Evolutionary conservation across 1,140 invertebrate species (phyloP).

Genomic region (Aphelenchoides avenae): DNA sequence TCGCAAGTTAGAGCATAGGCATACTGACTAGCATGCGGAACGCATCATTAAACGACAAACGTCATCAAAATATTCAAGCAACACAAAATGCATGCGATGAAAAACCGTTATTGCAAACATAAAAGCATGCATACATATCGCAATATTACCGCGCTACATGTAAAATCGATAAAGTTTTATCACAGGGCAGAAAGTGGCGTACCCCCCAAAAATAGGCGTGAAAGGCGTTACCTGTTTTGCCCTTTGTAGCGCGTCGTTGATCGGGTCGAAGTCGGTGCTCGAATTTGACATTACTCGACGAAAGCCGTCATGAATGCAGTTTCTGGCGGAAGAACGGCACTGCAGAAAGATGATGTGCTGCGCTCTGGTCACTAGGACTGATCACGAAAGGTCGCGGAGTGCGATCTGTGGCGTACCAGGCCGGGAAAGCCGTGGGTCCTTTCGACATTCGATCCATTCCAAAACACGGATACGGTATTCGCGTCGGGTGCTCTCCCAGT

Average conservation of each 20-base stretch:
- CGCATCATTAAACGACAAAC: too few relatives aligned
- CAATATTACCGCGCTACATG: not conserved
- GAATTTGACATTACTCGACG: conserved; percentile 23
- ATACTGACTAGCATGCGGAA: too few relatives aligned
- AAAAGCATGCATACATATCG: conserved; percentile 7
- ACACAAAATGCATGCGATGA: conserved; percentile 7
- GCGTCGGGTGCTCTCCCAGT: too few relatives aligned
- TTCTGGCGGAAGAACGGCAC: conserved; percentile 20
- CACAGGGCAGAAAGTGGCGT: not conserved
- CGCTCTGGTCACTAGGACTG: too few relatives aligned
- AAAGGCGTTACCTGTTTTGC: conserved; percentile 39
- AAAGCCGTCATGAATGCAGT: conserved; percentile 28
- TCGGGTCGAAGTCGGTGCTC: conserved; percentile 25
- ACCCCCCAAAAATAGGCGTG: not conserved
- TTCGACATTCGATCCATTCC: too few relatives aligned
- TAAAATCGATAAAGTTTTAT: not conserved
- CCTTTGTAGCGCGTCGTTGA: conserved; percentile 42
- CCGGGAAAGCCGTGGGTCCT: too few relatives aligned
- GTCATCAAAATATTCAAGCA: conserved; percentile 19
- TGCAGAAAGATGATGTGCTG: too few relatives aligned
- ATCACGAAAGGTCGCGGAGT: too few relatives aligned
- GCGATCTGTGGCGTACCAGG: too few relatives aligned
- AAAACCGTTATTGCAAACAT: conserved; percentile 2
- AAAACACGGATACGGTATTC: too few relatives aligned
- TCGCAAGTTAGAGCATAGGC: too few relatives aligned